These are phyloP conservation scores for Laothoe populi DNA, from an alignment of 2,888 invertebrate genomes.

Conservation along the genomic window DNA sequence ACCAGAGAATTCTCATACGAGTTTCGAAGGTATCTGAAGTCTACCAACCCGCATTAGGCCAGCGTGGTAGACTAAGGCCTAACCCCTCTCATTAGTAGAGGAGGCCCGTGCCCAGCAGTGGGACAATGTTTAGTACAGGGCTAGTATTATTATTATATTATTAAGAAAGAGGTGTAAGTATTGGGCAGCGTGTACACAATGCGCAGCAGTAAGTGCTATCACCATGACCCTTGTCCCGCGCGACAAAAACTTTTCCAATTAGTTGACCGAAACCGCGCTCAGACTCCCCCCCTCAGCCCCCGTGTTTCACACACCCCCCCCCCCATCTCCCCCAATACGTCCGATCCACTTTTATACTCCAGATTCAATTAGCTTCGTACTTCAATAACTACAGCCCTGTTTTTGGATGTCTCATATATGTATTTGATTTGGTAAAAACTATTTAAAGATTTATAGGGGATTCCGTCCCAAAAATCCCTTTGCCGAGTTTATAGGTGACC, in stretches of 20 bases:
- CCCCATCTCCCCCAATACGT: conserved; percentile 42
- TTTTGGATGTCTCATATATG: conserved; percentile 36
- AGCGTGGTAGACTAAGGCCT: too few species aligned
- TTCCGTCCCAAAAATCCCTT: too few species aligned
- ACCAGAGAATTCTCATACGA: too few species aligned
- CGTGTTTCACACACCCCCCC: neutral
- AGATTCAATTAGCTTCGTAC: conserved; percentile 74
- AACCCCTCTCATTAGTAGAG: too few species aligned
- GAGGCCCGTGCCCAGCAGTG: too few species aligned
- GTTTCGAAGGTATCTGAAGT: too few species aligned
- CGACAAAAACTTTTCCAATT: conserved; percentile 77
- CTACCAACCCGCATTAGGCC: too few species aligned
- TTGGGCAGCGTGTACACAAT: neutral
- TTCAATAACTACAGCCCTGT: conserved; percentile 40
- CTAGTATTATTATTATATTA: too few species aligned
- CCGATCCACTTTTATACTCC: conserved; percentile 54
- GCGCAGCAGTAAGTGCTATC: conserved; percentile 18
- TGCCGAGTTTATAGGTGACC: too few species aligned
- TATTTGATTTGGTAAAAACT: neutral
- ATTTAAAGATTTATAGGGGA: neutral
- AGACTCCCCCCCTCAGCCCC: conserved; percentile 30
- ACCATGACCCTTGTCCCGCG: conserved; percentile 44
- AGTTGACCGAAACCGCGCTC: conserved; percentile 57
- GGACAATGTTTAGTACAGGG: too few species aligned
- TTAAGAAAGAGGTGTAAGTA: too few species aligned